Base-by-base conservation (phyloP, 1,140 invertebrate genomes). In the Drosophila aff. region DNA sequence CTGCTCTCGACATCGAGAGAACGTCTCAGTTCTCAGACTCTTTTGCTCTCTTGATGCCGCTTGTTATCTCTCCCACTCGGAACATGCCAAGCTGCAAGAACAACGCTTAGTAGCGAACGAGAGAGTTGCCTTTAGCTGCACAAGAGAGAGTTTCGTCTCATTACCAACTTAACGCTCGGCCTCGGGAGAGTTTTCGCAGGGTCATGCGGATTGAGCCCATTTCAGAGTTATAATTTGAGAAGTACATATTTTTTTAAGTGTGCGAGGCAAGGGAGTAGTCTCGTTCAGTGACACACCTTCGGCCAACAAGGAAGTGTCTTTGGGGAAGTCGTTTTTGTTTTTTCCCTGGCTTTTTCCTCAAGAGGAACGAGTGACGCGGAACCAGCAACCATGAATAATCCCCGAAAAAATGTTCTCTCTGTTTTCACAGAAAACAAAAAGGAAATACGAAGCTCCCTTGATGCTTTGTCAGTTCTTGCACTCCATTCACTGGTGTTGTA, bases 251-350 rank as follows among this genome's bases (percentile, higher is more conserved):
- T 57, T 26, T 31, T 65, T 8, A 1, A 68, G 67, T 71, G 67
- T 26, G 18, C 1, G 1, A 28, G 40, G 26, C 16, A 41, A 26
- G 65, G 65, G 49, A 59, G 52, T 7, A 16, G 50, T 49, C 64
- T 61, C 76, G 74, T 82, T 77, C 80, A 87, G 65, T 84, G 83
- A 84, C 83, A 87, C 83, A 87, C 83, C 83, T 89, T 83, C 23
- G 44, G 11, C 69, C 68, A 81, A 82, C 75, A 83, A 82, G 83
- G 72, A 84, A 85, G 67, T 77, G 59, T 67, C 76, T 72, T 72
- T 50, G 52, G 49, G 52, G 67, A 68, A 71, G 53, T 72, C 28
- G 52, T 18, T 52, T 13, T 1, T 2, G 2, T 31, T 8, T 10
- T 36, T 31, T 31, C n/a, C 49, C 26, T 18, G 26, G 1, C 26